These are phyloP conservation scores for Monochamus saltuarius DNA, from an alignment of 1,140 invertebrate genomes.

Conservation along the genomic window DNA sequence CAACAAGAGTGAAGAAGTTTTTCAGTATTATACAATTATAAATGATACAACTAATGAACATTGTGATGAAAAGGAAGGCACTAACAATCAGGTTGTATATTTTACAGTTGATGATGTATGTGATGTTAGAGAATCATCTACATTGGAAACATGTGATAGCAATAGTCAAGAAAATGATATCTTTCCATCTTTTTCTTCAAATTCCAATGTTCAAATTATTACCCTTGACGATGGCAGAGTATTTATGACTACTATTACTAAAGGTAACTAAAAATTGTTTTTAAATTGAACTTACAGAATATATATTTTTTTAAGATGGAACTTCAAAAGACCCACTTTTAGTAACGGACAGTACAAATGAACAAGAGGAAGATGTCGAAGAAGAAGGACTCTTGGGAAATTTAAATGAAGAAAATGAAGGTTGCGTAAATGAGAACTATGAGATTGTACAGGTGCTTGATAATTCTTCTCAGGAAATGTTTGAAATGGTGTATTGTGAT, in stretches of 20 bases:
- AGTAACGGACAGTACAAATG: constrained; percentile 1
- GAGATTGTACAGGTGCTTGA: constrained; percentile 7
- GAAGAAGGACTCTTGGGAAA: not conserved
- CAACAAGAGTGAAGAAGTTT: constrained; percentile 21
- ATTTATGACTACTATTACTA: constrained; percentile 24
- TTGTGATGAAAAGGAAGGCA: constrained; percentile 6
- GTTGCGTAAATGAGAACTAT: not conserved
- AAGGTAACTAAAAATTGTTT: constrained; percentile 8
- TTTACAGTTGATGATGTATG: constrained; percentile 25
- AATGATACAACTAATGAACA: constrained; percentile 11
- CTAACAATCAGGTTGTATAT: constrained; percentile 28
- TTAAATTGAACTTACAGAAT: not conserved
- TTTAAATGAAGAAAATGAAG: not conserved
- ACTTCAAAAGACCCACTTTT: constrained; percentile 7
- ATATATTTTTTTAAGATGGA: constrained; percentile 6
- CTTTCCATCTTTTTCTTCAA: constrained; percentile 1
- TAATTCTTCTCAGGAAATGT: constrained; percentile 13
- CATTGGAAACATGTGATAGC: constrained; percentile 6
- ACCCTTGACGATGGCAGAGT: constrained; percentile 31
- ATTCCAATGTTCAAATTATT: constrained; percentile 32
- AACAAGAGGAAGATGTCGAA: constrained; percentile 10
- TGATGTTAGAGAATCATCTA: constrained; percentile 12
- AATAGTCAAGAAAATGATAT: constrained; percentile 9
- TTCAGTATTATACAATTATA: constrained; percentile 15
- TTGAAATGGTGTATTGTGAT: constrained; percentile 11